Evolutionary conservation across 1,140 invertebrate genomes (phyloP), one percentile per base, ranked within the genome.

Genomic region (Hyphantria cunea): DNA sequence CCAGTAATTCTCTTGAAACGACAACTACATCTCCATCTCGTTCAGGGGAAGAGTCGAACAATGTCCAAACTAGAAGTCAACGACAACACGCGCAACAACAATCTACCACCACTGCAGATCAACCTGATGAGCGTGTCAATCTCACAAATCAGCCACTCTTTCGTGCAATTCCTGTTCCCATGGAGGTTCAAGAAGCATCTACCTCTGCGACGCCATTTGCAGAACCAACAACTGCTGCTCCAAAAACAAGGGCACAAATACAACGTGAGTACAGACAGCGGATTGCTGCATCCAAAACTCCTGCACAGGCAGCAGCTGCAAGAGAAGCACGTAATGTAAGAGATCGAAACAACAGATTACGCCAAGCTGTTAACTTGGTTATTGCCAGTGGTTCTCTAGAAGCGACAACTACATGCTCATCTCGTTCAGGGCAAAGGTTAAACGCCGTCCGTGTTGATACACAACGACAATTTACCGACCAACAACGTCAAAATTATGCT

Each of bases 261-360:
- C 76, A 76, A 72, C 71, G 73, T 64, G 73, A 76, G 66, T 79
- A 79, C 70, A 76, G 77, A 75, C 64, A 71, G 63, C 77, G 74
- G 14, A 62, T 60, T 37, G 75, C 78, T 47, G 68, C 70, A 66
- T 66, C 37, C 37, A 39, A 39, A 74, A 79, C 71, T 68, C 58
- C 65, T 66, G 70, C 56, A 64, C 66, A 78, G 65, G 68, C 52
- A 14, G 53, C 45, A 62, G 68, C 67, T 68, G 61, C 59, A 34
- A 71, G 64, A 56, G 52, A 74, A 72, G 49, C 65, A 45, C 13
- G 17, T 66, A 55, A 45, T 33, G 64, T 47, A 71, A 78, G 73
- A 72, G 34, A 76, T 12, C 71, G 74, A 6, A 71, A 69, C 33
- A 37, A 33, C 60, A 76, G 68, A 70, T 34, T 68, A 72, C n/a